Base-by-base conservation (phyloP, 1,140 invertebrate genomes). In the Acromyrmex charruanus region DNA sequence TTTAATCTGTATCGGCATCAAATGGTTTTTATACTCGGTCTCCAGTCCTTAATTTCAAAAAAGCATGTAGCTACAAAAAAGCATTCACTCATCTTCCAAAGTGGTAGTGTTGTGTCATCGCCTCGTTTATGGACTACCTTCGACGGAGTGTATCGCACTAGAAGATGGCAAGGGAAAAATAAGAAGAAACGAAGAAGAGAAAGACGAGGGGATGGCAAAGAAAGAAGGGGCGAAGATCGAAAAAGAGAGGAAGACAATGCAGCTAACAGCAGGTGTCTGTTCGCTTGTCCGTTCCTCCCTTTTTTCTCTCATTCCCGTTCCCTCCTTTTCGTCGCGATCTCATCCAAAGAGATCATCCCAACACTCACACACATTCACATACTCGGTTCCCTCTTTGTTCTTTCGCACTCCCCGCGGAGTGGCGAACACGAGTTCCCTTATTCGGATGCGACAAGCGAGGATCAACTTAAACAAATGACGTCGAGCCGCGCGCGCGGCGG, bases 241-340 rank as follows among this genome's bases (percentile, higher is more conserved):
- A 61, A 77, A 77, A 66, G 80, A 71, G 59, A 77, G 86, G 86
- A 91, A 92, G 92, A 93, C 92, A 94, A 94, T 92, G 88, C 90
- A 35, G 85, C 77, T 88, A 94, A 93, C 91, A 94, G 93, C 94
- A 94, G 93, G 94, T 94, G 93, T 94, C 89, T 92, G 89, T 84
- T 91, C 88, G 92, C 65, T 79, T 80, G 31, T 75, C 86, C 71
- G 80, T 49, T 61, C 68, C 71, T 28, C 87, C 87, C 63, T 81
- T 87, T 87, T 75, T 77, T 74, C 75, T 35, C 51, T 63, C 75
- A 21, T 39, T 53, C 71, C 61, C 66, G 28, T 44, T 65, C 59
- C 55, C 61, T 71, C 28, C 82, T n/a, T 58, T 69, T 72, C 82
- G 61, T 84, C 74, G 58, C 79, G 81, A 90, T 88, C 86, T 86